Evolutionary conservation across 2,113 vertebrate genomes (phyloP).

Genomic region (Bubalus kerabau): DNA sequence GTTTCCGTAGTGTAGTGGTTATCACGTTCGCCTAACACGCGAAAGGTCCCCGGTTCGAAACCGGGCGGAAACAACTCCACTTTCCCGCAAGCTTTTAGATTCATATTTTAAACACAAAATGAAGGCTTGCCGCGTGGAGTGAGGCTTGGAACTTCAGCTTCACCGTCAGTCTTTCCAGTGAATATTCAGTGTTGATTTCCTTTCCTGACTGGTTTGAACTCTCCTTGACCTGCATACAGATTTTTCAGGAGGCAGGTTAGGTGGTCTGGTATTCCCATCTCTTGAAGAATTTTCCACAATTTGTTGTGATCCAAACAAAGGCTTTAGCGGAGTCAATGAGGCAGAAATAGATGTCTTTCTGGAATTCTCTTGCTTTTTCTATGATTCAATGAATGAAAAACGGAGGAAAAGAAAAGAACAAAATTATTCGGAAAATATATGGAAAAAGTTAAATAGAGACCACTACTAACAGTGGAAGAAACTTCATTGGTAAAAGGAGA

Average conservation of each 20-base stretch:
- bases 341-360: neutral
- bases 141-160: neutral
- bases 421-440: neutral
- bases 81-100: rapidly evolving
- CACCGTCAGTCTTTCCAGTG: neutral
- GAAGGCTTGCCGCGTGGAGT: neutral
- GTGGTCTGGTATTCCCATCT: neutral
- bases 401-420: neutral
- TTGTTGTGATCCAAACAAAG: neutral
- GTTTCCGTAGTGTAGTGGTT: neutral
- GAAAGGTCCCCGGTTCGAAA: neutral
- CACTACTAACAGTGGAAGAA: neutral
- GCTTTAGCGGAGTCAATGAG: neutral
- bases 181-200: neutral
- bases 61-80: neutral
- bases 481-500: neutral
- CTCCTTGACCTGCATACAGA: neutral
- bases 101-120: neutral
- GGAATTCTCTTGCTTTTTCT: neutral
- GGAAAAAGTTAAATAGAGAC: neutral
- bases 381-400: neutral
- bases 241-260: neutral
- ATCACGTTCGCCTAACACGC: neutral
- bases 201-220: neutral
- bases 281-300: neutral